Conservation (phyloP, 2,797 vertebrate genomes). For the Enteromius mattozi region DNA sequence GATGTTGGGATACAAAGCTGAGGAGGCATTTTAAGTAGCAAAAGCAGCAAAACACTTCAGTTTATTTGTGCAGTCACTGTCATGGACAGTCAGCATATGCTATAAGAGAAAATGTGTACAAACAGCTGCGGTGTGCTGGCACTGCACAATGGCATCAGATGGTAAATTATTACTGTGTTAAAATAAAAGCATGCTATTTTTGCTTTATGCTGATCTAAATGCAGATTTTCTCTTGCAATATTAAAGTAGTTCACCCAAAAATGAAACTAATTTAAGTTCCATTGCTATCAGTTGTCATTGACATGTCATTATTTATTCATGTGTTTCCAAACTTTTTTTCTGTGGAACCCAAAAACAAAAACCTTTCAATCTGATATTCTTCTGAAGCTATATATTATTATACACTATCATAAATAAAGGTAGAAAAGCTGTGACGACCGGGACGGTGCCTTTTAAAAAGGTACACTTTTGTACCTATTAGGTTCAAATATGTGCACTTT, state of each 20-base stretch:
- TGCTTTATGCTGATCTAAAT: neutral
- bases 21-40: neutral
- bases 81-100: neutral
- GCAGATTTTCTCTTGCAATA: neutral
- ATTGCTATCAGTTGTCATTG: neutral
- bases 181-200: neutral
- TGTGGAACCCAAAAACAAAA: neutral
- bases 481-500: no score
- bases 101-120: neutral
- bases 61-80: neutral
- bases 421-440: no score
- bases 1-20: conserved; percentile 35
- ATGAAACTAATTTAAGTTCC: neutral
- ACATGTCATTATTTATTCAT: neutral
- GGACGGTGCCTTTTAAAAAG: no score
- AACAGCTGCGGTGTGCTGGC: conserved; percentile 1
- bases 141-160: neutral
- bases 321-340: neutral
- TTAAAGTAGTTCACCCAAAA: neutral
- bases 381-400: neutral
- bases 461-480: no score
- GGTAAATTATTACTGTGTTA: neutral
- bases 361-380: neutral
- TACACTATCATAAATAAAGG: no score
- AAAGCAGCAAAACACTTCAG: neutral